Percentiles rank a stretch among this genome's conserved stretches.
Evolutionary conservation across 2,888 invertebrate species (phyloP).

Genomic region (Drosophila antonietae): DNA sequence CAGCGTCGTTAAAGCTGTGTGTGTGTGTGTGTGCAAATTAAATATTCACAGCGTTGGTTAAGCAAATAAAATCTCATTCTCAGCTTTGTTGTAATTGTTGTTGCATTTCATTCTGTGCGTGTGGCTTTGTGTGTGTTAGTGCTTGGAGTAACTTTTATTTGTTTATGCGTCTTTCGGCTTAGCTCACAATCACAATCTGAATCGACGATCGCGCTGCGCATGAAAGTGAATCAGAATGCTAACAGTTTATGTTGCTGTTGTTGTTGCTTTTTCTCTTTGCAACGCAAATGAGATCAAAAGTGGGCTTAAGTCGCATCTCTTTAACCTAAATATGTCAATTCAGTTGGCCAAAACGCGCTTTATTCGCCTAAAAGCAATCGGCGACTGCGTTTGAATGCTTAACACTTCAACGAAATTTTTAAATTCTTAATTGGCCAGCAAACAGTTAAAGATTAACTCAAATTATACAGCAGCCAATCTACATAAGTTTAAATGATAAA

Average conservation of each 20-base stretch:
- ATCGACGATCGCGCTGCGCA: slow-evolving; percentile 67
- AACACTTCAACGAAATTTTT: slow-evolving; percentile 17
- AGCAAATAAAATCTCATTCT: slow-evolving; percentile 75
- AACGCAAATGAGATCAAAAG: slow-evolving; percentile 78
- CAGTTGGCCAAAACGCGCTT: slow-evolving; percentile 49
- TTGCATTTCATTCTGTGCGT: slow-evolving; percentile 56
- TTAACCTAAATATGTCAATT: slow-evolving; percentile 71
- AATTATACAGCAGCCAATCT: background rate
- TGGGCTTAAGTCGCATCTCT: slow-evolving; percentile 75
- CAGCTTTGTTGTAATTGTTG: slow-evolving; percentile 59
- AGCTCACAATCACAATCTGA: slow-evolving; percentile 48
- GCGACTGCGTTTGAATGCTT: slow-evolving; percentile 21
- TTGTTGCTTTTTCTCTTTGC: slow-evolving; percentile 49
- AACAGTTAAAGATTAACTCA: background rate
- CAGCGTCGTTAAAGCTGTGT: slow-evolving; percentile 70
- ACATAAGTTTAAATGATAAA: slow-evolving; percentile 3
- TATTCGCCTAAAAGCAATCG: slow-evolving; percentile 25
- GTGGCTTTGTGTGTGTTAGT: slow-evolving; percentile 13
- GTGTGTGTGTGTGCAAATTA: slow-evolving; percentile 72
- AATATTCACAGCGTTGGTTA: slow-evolving; percentile 77
- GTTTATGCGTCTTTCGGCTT: slow-evolving; percentile 47
- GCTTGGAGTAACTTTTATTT: slow-evolving; percentile 42
- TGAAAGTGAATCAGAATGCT: slow-evolving; percentile 79
- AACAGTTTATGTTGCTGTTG: slow-evolving; percentile 38
- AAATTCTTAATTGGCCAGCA: slow-evolving; percentile 15